Percentiles rank a stretch among this genome's conserved stretches.
phyloP scores from a whole-genome alignment of 1,140 invertebrate species.

The Cardiocondyla obscurior region DNA sequence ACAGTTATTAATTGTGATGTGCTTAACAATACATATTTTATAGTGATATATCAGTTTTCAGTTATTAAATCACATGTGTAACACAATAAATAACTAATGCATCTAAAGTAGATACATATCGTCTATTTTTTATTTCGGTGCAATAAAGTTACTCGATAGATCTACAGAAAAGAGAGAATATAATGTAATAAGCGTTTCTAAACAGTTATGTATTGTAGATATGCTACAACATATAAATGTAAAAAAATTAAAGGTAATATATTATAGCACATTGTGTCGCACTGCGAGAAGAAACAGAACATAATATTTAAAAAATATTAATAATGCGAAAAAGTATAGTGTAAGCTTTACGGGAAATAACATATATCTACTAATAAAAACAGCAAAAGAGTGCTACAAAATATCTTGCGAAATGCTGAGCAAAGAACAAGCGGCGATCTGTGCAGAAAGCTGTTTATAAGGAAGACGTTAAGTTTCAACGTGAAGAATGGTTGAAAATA shows the following conservation, averaged over 20 bases:
- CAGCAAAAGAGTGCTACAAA: background rate
- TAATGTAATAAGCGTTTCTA: slow-evolving; percentile 25
- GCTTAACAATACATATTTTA: slow-evolving; percentile 36
- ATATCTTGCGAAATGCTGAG: background rate
- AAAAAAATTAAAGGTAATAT: slow-evolving; percentile 20
- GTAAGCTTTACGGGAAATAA: slow-evolving; percentile 11
- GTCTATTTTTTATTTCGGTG: background rate
- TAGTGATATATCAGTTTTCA: slow-evolving; percentile 18
- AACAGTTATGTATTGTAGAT: slow-evolving; percentile 1
- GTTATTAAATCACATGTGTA: slow-evolving; percentile 25
- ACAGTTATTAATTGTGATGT: slow-evolving; percentile 48
- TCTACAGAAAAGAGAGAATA: slow-evolving; percentile 44
- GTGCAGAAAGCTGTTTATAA: background rate
- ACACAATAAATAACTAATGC: background rate
- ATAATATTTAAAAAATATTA: slow-evolving; percentile 5
- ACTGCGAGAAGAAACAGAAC: background rate
- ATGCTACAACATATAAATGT: slow-evolving; percentile 24
- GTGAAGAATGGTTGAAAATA: background rate
- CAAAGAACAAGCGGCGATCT: background rate
- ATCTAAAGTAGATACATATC: slow-evolving; percentile 30
- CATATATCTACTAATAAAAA: background rate
- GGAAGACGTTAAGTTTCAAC: slow-evolving; percentile 7
- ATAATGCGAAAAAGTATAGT: slow-evolving; percentile 25
- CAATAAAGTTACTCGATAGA: slow-evolving; percentile 53
- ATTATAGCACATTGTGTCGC: slow-evolving; percentile 1